Percentiles rank a stretch among this genome's conserved stretches.
These are phyloP conservation scores for Drosophila prolongata DNA, from an alignment of 2,888 invertebrate genomes.

Conservation along the genomic window DNA sequence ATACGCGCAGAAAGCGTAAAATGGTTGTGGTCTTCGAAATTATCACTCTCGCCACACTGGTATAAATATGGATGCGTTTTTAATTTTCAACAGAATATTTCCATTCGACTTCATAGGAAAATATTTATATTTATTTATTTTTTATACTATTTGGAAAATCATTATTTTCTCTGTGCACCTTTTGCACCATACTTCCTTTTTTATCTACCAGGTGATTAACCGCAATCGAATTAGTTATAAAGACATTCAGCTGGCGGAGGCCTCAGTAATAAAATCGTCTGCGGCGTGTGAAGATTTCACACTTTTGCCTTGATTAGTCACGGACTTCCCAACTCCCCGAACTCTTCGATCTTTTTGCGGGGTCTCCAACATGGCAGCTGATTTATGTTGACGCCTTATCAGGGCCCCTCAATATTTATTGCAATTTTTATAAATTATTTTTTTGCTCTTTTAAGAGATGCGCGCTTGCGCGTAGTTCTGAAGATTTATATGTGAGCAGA, in stretches of 20 bases:
- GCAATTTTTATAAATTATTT: constrained; percentile 82
- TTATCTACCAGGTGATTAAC: constrained; percentile 10
- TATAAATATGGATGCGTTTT: background rate
- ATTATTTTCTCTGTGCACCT: background rate
- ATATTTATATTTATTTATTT: no score
- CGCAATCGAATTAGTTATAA: constrained; percentile 53
- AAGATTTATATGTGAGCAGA: constrained; percentile 77
- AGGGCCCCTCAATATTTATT: constrained; percentile 84
- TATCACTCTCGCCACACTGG: background rate
- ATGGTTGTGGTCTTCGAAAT: constrained; percentile 16
- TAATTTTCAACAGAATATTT: no score
- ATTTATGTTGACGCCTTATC: constrained; percentile 85
- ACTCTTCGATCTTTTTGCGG: constrained; percentile 2
- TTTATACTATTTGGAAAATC: no score
- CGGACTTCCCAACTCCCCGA: constrained; percentile 38
- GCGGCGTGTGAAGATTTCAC: constrained; percentile 67
- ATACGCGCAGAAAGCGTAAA: constrained; percentile 62
- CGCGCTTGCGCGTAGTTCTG: constrained; percentile 44
- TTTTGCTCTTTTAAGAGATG: constrained; percentile 44
- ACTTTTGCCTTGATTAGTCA: constrained; percentile 82
- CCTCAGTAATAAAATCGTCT: constrained; percentile 2
- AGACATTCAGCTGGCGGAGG: constrained; percentile 43
- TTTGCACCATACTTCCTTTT: background rate
- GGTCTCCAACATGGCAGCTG: constrained; percentile 66
- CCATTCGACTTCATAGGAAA: no score